Conservation (phyloP, 1,140 invertebrate genomes). For the Drosophila pandora region DNA sequence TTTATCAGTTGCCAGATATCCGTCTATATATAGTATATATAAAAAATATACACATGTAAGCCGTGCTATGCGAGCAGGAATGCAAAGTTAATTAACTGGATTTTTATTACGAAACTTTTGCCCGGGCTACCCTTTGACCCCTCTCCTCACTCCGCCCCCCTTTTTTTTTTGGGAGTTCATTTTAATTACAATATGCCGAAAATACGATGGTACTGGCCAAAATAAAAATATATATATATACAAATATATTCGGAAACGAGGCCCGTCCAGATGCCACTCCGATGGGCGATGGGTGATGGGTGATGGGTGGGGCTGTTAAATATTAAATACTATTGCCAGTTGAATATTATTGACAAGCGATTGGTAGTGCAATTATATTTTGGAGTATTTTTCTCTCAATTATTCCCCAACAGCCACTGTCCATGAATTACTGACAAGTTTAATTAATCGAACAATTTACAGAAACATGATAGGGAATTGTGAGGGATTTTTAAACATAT, state of each 20-base stretch:
- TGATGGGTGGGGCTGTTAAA: not conserved
- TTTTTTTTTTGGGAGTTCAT: conserved; percentile 31
- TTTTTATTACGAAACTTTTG: conserved; percentile 67
- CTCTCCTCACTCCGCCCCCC: not conserved
- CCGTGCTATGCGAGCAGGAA: conserved; percentile 23
- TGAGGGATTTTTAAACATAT: too few relatives aligned
- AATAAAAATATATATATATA: not conserved
- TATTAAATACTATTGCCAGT: conserved; percentile 1
- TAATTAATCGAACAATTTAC: not conserved
- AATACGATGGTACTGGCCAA: conserved; percentile 2
- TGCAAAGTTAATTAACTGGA: conserved; percentile 61
- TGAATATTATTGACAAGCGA: not conserved
- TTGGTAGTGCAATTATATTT: too few relatives aligned
- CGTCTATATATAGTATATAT: conserved; percentile 6
- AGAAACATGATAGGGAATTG: too few relatives aligned
- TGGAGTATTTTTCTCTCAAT: too few relatives aligned
- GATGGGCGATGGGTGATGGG: too few relatives aligned
- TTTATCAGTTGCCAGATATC: conserved; percentile 35
- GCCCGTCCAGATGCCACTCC: not conserved
- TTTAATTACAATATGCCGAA: conserved; percentile 61
- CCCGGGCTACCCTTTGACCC: conserved; percentile 1
- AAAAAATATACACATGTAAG: conserved; percentile 12
- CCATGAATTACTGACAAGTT: not conserved
- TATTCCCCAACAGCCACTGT: too few relatives aligned
- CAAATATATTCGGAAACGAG: too few relatives aligned